A percentile compares a stretch with the other conserved stretches of the same genome.
Evolutionary conservation across 2,888 invertebrate genomes (phyloP).

Genomic region (Melieria omissa): DNA sequence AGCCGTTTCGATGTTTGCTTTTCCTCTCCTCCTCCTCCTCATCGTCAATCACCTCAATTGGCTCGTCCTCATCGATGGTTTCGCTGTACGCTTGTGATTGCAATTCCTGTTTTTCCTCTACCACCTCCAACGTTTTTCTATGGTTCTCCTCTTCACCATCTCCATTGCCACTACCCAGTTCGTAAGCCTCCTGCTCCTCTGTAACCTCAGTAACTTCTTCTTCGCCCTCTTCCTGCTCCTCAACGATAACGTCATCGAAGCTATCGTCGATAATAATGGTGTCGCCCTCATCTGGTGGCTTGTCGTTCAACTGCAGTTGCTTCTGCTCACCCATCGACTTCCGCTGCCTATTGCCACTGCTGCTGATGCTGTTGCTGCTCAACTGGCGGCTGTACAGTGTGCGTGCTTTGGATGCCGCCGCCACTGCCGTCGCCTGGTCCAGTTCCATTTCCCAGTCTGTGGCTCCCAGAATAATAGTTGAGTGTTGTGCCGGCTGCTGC

Average conservation of each 20-base stretch:
- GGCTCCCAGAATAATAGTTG: constrained; percentile 57
- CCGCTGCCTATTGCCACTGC: background rate
- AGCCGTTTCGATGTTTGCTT: constrained; percentile 36
- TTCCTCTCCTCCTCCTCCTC: constrained; percentile 32
- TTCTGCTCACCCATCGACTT: constrained; percentile 15
- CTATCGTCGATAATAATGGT: constrained; percentile 48
- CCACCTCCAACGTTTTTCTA: background rate
- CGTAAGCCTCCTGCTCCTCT: constrained; percentile 26
- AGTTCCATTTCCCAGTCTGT: constrained; percentile 74
- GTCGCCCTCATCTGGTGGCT: constrained; percentile 28
- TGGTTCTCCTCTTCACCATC: constrained; percentile 11
- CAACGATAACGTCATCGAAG: constrained; percentile 56
- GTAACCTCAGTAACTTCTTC: constrained; percentile 34
- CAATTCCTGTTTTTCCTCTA: constrained; percentile 4
- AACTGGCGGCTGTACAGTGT: constrained; percentile 35
- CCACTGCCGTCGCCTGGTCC: constrained; percentile 67
- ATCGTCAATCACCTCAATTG: constrained; percentile 42
- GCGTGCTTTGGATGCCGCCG: constrained; percentile 39
- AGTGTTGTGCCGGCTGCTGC: constrained; percentile 30
- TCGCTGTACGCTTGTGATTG: constrained; percentile 5
- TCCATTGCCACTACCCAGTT: constrained; percentile 13
- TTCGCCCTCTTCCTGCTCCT: constrained; percentile 46
- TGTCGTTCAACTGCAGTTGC: constrained; percentile 33
- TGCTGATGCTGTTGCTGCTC: constrained; percentile 6
- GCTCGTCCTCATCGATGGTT: constrained; percentile 36